Percentiles rank a stretch among this genome's conserved stretches.
Conservation (phyloP, 2,113 vertebrate species). For the Pristiophorus japonicus region DNA sequence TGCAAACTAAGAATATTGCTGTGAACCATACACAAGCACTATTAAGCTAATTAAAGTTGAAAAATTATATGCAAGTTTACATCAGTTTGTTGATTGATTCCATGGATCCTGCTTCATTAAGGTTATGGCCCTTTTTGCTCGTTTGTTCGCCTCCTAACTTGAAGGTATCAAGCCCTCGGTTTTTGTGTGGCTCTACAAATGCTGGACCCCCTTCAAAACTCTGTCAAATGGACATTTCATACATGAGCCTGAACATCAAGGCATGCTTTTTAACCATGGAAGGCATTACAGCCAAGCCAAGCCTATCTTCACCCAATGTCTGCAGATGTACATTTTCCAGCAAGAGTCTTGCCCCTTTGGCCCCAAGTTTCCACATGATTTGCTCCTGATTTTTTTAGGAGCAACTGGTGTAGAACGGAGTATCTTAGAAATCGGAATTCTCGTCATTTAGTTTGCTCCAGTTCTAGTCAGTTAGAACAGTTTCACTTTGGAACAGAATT, state of each 20-base stretch:
- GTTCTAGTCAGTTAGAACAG: too few relatives aligned
- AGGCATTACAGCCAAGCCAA: background rate
- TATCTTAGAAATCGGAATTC: too few relatives aligned
- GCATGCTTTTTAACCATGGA: too few relatives aligned
- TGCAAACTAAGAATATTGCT: background rate
- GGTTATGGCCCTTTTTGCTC: background rate
- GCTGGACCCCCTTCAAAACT: background rate
- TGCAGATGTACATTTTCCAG: background rate
- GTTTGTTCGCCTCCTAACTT: background rate
- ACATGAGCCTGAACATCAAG: background rate
- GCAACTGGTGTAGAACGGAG: too few relatives aligned
- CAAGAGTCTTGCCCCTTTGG: background rate
- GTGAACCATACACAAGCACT: background rate
- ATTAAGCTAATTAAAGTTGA: too few relatives aligned
- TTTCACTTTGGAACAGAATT: too few relatives aligned
- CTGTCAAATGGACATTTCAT: background rate
- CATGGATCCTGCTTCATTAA: too few relatives aligned
- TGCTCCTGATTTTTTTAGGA: too few relatives aligned
- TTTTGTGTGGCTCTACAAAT: background rate
- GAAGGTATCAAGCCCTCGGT: background rate
- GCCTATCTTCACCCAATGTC: background rate
- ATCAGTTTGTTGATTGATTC: too few relatives aligned
- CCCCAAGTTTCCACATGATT: too few relatives aligned
- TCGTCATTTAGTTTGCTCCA: too few relatives aligned
- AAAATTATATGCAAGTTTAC: too few relatives aligned